These are phyloP conservation scores for Cryptus armator DNA, from an alignment of 2,888 invertebrate species.

Conservation along the genomic window DNA sequence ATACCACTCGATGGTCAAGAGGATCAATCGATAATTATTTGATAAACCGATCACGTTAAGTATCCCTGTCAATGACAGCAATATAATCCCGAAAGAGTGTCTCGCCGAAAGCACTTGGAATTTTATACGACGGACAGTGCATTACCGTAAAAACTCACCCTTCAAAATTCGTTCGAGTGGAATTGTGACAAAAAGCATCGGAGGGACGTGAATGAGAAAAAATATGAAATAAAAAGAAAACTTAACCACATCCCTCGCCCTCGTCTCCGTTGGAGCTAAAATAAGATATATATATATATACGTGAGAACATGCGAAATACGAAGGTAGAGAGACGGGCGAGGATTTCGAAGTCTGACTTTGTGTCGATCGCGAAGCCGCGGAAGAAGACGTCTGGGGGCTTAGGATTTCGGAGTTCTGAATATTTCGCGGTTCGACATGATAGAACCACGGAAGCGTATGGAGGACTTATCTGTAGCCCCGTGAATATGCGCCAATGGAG, in stretches of 20 bases:
- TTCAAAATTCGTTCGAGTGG: slow-evolving; percentile 15
- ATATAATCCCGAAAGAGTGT: not conserved
- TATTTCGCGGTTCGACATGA: slow-evolving; percentile 58
- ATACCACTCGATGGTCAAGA: slow-evolving; percentile 56
- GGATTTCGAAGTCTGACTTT: slow-evolving; percentile 53
- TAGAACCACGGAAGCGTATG: slow-evolving; percentile 54
- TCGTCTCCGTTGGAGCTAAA: slow-evolving; percentile 20
- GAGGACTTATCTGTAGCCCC: slow-evolving; percentile 51
- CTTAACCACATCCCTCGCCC: slow-evolving; percentile 8
- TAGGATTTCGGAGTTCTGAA: slow-evolving; percentile 60
- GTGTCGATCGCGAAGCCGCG: slow-evolving; percentile 45
- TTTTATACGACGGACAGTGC: slow-evolving; percentile 3
- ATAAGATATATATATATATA: slow-evolving; percentile 7
- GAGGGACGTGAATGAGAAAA: slow-evolving; percentile 28
- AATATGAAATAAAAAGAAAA: slow-evolving; percentile 14
- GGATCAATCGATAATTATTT: slow-evolving; percentile 72
- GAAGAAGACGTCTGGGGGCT: slow-evolving; percentile 42
- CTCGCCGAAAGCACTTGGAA: not conserved
- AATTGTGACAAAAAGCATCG: slow-evolving; percentile 32
- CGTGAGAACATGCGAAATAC: slow-evolving; percentile 32
- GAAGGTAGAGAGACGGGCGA: slow-evolving; percentile 15
- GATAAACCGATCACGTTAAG: slow-evolving; percentile 58
- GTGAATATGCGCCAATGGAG: slow-evolving; percentile 41
- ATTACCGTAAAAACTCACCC: slow-evolving; percentile 4
- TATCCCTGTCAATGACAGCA: not conserved